phyloP scores from a whole-genome alignment of 2,113 vertebrate genomes.

The Seriola aureovittata region DNA sequence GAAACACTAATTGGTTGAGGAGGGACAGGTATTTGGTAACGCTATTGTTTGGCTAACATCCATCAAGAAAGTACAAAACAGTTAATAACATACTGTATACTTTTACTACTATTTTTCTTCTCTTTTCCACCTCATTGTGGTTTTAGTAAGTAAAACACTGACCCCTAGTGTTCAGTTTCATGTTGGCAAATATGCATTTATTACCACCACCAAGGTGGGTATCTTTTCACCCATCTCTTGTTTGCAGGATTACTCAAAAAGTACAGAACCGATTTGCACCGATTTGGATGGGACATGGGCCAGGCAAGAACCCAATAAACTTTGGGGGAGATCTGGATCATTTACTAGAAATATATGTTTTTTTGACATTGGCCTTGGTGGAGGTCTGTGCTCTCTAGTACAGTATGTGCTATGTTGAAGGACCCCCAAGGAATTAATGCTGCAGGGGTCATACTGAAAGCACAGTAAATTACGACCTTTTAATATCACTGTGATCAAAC shows the following conservation, averaged over 20 bases:
- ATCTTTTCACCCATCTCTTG: no score
- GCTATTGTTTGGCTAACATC: neutral
- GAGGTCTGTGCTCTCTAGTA: no score
- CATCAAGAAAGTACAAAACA: neutral
- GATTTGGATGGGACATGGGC: no score
- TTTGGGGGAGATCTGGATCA: no score
- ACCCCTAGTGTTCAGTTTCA: slow-evolving; percentile 29
- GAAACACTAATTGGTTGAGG: neutral
- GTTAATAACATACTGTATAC: neutral
- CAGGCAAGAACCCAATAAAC: no score
- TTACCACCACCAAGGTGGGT: no score
- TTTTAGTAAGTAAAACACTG: slow-evolving; percentile 35
- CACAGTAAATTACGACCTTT: neutral
- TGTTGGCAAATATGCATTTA: neutral
- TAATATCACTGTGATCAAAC: neutral
- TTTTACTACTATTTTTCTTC: neutral
- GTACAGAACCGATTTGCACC: no score
- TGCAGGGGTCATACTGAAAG: neutral
- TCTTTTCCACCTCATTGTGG: neutral
- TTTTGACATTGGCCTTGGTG: no score
- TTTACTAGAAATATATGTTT: no score
- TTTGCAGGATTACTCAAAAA: no score
- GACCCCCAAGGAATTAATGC: neutral
- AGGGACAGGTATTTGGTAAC: neutral
- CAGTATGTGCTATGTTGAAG: neutral